Conservation (phyloP, 2,797 vertebrate genomes). For the Heterohyrax brucei region DNA sequence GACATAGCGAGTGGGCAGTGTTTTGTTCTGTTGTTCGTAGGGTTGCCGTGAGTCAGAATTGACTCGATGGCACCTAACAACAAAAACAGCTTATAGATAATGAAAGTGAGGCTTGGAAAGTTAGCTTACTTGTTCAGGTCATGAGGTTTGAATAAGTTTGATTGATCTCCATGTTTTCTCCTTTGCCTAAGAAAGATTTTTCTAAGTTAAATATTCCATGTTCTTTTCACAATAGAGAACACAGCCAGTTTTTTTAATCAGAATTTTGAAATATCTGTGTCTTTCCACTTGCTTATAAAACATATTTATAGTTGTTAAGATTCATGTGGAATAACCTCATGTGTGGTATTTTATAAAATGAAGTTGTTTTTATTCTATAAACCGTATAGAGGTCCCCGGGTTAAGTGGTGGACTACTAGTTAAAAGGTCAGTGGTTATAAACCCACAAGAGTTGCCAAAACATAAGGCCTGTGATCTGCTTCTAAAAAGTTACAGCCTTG, state of each 20-base stretch:
- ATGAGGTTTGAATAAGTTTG: conserved; percentile 2
- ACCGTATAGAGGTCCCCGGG: too few relatives aligned
- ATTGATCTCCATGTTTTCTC: conserved; percentile 4
- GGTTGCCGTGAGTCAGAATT: not conserved
- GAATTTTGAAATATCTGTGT: not conserved
- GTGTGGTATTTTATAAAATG: not conserved
- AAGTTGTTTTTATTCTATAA: not conserved
- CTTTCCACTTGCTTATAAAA: not conserved
- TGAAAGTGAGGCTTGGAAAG: conserved; percentile 15
- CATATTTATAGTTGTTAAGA: conserved; percentile 17
- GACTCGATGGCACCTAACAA: too few relatives aligned
- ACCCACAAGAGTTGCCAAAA: too few relatives aligned
- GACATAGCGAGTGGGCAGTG: not conserved
- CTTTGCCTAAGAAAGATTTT: conserved; percentile 8
- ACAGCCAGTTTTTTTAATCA: not conserved
- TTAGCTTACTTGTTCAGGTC: conserved; percentile 14
- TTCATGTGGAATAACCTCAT: not conserved
- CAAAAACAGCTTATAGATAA: not conserved
- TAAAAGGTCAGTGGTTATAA: too few relatives aligned
- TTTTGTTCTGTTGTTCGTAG: not conserved
- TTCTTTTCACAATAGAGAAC: conserved; percentile 25
- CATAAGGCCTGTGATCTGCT: too few relatives aligned
- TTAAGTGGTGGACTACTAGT: too few relatives aligned
- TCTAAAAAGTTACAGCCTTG: too few relatives aligned
- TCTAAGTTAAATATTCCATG: conserved; percentile 11